Conservation (phyloP, 2,888 invertebrate genomes). For the Mantis religiosa region DNA sequence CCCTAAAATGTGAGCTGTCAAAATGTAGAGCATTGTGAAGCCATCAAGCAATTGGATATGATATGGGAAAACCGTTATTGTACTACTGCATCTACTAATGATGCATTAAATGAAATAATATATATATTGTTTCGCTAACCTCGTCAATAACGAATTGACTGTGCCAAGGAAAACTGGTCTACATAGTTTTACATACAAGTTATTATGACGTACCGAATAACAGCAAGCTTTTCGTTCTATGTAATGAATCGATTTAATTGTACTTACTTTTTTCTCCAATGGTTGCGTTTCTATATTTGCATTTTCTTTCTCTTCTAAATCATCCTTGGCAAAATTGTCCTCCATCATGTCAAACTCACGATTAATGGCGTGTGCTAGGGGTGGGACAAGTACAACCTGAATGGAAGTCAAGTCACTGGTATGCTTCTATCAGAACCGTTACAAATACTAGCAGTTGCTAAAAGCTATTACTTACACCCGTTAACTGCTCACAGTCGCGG, state of each 20-base stretch:
- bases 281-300: constrained; percentile 15
- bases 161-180: no score
- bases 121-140: no score
- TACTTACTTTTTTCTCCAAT: constrained; percentile 21
- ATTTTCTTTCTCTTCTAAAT: constrained; percentile 22
- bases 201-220: no score
- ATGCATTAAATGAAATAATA: no score
- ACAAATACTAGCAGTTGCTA: background rate
- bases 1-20: no score
- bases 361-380: background rate
- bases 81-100: no score
- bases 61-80: no score
- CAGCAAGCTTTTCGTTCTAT: background rate
- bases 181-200: no score
- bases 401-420: background rate
- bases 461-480: background rate
- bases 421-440: background rate
- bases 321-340: constrained; percentile 10
- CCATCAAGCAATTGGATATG: no score
- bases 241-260: background rate
- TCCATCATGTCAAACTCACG: constrained; percentile 45
- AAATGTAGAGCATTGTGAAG: no score
- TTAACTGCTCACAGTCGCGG: no score
- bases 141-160: no score
- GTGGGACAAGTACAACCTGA: background rate